Evolutionary conservation across 53 echinoderm and acorn worm species (phyloP).

Genomic region (Paracentrotus lividus): DNA sequence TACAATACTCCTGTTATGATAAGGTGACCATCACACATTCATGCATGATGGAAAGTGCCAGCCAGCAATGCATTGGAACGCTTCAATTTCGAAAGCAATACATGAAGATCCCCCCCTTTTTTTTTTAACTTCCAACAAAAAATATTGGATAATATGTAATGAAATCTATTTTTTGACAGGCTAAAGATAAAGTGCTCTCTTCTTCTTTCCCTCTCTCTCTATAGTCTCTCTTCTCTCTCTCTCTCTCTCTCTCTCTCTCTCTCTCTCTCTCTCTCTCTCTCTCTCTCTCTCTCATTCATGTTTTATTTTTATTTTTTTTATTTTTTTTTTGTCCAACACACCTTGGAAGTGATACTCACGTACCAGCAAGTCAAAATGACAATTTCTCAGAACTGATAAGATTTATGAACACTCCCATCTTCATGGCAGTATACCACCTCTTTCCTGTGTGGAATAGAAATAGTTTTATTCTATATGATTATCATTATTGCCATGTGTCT

Average conservation of each 20-base stretch:
- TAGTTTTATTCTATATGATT: not conserved
- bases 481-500: no score
- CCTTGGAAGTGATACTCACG: not conserved
- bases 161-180: no score
- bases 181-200: not conserved
- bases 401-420: not conserved
- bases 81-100: no score
- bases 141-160: no score
- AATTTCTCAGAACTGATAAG: not conserved
- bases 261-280: conserved; percentile 23
- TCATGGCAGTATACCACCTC: not conserved
- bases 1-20: no score
- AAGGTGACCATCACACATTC: no score
- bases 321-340: no score
- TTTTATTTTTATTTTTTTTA: not conserved
- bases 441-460: not conserved
- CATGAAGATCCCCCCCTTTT: no score
- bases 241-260: not conserved
- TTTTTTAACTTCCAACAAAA: no score
- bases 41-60: no score
- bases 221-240: not conserved
- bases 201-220: not conserved
- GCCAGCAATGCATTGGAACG: no score
- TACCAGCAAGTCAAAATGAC: not conserved
- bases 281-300: not conserved